Percentiles rank a stretch among this genome's conserved stretches.
These are phyloP conservation scores for Torymus aiolomorphi DNA, from an alignment of 2,888 invertebrate genomes.

Conservation along the genomic window DNA sequence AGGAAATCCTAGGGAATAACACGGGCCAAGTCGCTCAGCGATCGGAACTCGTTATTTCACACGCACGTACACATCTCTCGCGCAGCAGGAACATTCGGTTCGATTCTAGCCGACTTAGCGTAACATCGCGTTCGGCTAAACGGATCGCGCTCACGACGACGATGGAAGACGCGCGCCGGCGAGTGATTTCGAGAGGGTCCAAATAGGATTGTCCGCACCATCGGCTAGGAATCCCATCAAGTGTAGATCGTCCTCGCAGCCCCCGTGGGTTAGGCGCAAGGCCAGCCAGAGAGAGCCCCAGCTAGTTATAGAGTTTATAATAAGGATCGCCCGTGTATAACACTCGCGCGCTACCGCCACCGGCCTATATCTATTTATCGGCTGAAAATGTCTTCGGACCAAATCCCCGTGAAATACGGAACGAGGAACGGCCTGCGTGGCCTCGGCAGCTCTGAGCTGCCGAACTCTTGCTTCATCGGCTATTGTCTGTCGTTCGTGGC, in stretches of 20 bases:
- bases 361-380: conserved; percentile 74
- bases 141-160: conserved; percentile 62
- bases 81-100: conserved; percentile 59
- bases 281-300: conserved; percentile 57
- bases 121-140: conserved; percentile 62
- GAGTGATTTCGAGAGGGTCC: conserved; percentile 71
- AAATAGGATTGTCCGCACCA: conserved; percentile 76
- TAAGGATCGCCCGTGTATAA: conserved; percentile 74
- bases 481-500: conserved; percentile 40
- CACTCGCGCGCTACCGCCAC: conserved; percentile 62
- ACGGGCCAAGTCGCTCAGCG: background rate
- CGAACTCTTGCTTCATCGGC: conserved; percentile 30
- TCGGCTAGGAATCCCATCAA: conserved; percentile 76
- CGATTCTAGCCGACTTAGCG: conserved; percentile 66
- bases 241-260: conserved; percentile 69
- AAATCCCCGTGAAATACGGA: conserved; percentile 75
- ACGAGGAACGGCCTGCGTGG: background rate
- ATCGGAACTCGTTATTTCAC: conserved; percentile 54
- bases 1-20: conserved; percentile 29
- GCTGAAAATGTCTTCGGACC: conserved; percentile 75
- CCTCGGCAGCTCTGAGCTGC: background rate
- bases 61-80: conserved; percentile 13
- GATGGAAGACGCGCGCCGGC: conserved; percentile 61
- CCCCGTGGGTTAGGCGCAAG: conserved; percentile 62
- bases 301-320: conserved; percentile 74